These are phyloP conservation scores for Trypoxylon attenuatum DNA, from an alignment of 2,888 invertebrate genomes.

Conservation along the genomic window DNA sequence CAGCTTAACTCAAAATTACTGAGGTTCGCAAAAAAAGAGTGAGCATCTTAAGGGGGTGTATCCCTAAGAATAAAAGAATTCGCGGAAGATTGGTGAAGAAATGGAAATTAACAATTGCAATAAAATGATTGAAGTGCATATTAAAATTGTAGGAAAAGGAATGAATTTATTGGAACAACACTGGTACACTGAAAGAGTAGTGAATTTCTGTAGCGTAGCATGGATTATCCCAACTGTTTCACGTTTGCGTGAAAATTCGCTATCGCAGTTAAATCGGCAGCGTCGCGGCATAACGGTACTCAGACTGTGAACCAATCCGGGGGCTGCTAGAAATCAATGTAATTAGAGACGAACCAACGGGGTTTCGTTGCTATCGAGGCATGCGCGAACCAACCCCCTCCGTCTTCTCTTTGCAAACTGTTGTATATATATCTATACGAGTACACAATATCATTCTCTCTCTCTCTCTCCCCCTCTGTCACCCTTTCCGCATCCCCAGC, in stretches of 20 bases:
- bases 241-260: constrained; percentile 46
- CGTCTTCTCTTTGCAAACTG: background rate
- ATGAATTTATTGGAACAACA: background rate
- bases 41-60: no score
- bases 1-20: no score
- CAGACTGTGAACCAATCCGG: constrained; percentile 45
- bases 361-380: constrained; percentile 28
- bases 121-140: background rate
- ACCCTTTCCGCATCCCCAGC: constrained; percentile 2
- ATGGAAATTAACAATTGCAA: background rate
- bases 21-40: no score
- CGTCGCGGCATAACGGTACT: constrained; percentile 41
- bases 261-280: constrained; percentile 27
- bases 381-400: constrained; percentile 41
- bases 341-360: constrained; percentile 51
- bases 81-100: background rate
- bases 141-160: background rate
- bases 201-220: constrained; percentile 1
- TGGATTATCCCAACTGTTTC: constrained; percentile 46
- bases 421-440: no score
- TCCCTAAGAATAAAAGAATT: background rate
- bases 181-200: background rate
- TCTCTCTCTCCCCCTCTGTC: background rate
- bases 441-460: background rate
- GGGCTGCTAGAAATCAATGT: constrained; percentile 50